Base-by-base conservation (phyloP, 2,113 vertebrate species). In the Machaerirhynchus nigripectus region DNA sequence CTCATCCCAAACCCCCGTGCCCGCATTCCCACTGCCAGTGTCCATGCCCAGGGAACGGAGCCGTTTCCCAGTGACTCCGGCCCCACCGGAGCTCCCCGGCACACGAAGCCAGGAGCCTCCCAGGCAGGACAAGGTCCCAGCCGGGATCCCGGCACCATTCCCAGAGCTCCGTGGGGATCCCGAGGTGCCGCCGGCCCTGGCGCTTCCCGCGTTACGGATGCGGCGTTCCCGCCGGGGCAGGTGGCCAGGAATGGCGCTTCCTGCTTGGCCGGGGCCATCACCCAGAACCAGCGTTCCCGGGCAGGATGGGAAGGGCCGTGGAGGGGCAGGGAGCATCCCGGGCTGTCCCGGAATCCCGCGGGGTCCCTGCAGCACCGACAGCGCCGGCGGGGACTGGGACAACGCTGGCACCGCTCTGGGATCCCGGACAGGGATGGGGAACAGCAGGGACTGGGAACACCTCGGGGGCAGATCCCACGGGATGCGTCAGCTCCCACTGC, bases 361-460 rank as follows among this genome's bases (percentile, higher is more conserved):
- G 57, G 26, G 39, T 37, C 47, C 47, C 81, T 7, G 6, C 2
- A 3, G 35, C 53, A n/a, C 35, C 1, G 1, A 28, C 53, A 35
- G 9, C 3, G 1, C 10, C 0, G 3, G 37, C 27, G 57, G 53
- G 44, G 55, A 23, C 0, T 4, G 22, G 47, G 17, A 39, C 33
- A 14, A 7, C 0, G 5, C 42, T 35, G 23, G 13, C 49, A 16
- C 4, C 0, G 0, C 31, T 19, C 49, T 0, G 0, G 39, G 49
- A 71, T 53, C 68, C 53, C 22, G 1, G 6, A 12, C 55, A 69
- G 47, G 22, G 30, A 40, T 21, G 17, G 52, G 28, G n/a, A 71
- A 31, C 49, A 53, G 35, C 37, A 61, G 39, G 47, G 7, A 13
- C 33, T 22, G 57, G 57, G 57, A 26, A 53, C 27, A 19, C 8